Conservation (phyloP, 2,888 invertebrate species). For the Hirtodrosophila histrioides region DNA sequence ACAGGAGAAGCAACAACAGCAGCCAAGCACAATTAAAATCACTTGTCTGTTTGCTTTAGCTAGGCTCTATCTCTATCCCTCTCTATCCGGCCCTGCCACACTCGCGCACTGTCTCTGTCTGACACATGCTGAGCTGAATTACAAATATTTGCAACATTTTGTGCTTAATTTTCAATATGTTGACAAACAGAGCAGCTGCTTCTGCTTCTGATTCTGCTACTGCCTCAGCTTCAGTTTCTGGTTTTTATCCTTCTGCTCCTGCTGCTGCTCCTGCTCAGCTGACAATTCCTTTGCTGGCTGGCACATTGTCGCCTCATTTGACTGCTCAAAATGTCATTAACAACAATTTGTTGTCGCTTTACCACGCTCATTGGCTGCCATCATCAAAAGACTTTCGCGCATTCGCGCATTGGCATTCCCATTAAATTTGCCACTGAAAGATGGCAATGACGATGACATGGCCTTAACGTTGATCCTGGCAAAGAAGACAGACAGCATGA, state of each 20-base stretch:
- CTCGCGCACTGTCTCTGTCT: neutral
- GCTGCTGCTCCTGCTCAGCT: neutral
- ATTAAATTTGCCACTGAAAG: conserved; percentile 16
- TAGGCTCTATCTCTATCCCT: neutral
- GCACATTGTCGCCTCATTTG: conserved; percentile 25
- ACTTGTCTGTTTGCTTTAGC: conserved; percentile 19
- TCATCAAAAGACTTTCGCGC: conserved; percentile 41
- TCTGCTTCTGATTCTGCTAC: neutral
- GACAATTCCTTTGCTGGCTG: neutral
- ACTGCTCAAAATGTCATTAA: conserved; percentile 45
- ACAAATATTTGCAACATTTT: conserved; percentile 25
- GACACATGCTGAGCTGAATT: neutral
- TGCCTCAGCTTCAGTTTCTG: neutral
- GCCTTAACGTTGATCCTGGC: conserved; percentile 21
- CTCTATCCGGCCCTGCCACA: neutral
- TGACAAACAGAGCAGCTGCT: conserved; percentile 11
- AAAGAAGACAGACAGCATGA: neutral
- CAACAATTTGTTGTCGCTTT: conserved; percentile 41
- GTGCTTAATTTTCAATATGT: conserved; percentile 30
- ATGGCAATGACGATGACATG: conserved; percentile 23
- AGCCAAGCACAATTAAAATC: conserved; percentile 36
- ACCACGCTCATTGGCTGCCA: conserved; percentile 46
- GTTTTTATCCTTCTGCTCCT: neutral
- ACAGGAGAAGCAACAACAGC: conserved; percentile 13
- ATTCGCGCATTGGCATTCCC: conserved; percentile 25